Conservation (phyloP, 2,113 vertebrate genomes). For the Nasalis larvatus region DNA sequence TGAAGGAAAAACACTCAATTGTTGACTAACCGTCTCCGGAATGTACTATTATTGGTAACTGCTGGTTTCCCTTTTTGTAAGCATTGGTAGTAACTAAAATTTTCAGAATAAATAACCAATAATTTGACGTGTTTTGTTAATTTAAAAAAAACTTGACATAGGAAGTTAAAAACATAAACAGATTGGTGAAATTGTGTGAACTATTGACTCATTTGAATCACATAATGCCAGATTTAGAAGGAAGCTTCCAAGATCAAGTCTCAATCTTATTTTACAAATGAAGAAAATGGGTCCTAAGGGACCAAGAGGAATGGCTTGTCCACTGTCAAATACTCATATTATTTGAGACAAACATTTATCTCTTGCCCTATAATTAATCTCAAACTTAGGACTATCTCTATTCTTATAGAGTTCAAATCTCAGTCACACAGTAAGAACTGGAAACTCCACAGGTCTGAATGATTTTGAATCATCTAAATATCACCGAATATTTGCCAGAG, state of each 20-base stretch:
- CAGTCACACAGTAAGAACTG: not conserved
- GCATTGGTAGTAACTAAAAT: not conserved
- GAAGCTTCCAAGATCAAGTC: not conserved
- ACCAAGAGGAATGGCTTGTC: fast-evolving
- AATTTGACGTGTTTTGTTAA: not conserved
- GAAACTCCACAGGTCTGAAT: not conserved
- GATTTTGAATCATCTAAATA: not conserved
- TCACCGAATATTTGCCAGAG: not conserved
- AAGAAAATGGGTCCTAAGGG: not conserved
- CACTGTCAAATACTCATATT: not conserved
- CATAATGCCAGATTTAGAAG: not conserved
- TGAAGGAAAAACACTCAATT: not conserved
- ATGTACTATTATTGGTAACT: not conserved
- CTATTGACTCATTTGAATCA: not conserved
- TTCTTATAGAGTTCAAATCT: not conserved
- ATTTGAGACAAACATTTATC: not conserved
- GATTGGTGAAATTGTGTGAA: not conserved
- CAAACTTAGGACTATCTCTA: not conserved
- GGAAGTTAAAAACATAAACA: not conserved
- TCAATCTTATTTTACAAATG: not conserved
- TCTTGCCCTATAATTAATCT: not conserved
- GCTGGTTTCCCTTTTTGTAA: not conserved
- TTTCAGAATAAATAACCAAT: not conserved
- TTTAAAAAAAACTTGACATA: not conserved
- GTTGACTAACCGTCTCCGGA: not conserved